Base-by-base conservation (phyloP, 2,888 invertebrate genomes). In the Trilocha varians region DNA sequence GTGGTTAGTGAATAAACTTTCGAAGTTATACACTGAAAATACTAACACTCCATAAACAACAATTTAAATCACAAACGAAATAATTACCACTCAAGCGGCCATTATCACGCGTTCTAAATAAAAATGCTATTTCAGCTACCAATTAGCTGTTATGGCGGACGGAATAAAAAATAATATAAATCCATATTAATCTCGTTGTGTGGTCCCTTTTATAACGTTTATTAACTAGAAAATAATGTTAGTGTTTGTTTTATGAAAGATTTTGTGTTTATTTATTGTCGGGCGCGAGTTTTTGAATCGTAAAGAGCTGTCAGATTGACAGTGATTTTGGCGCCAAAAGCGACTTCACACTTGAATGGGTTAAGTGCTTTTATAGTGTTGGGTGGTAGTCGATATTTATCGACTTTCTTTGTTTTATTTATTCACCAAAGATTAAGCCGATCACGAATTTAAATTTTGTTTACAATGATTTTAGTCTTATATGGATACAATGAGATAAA, bases 261-360 rank as follows among this genome's bases (percentile, higher is more conserved):
- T 51, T 46, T 59, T 55, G 52, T 69, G 68, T 73, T 73, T 70
- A 73, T 74, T 70, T 70, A 47, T 57, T 41, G 50, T 50, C 49
- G 43, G 41, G 46, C 45, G 51, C 42, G 45, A 47, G 35, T 49
- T 60, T 65, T 61, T 63, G 58, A 71, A 76, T 78, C 76, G 75
- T 67, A 61, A 44, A 39, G 40, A 46, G 54, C 69, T 68, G 77
- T 75, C 72, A 65, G 41, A 56, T 55, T 57, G 57, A 76, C 77
- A 75, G 73, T 54, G 54, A 70, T 71, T 76, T 76, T 72, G 76
- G 77, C 76, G 76, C 71, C 74, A 71, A 73, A 58, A 25, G 25
- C 11, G 25, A 25, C 25, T 25, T 25, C 25, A 37, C 32, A 14
- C 32, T 25, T 25, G 25, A 13, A 25, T 15, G 25, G 16, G 8